Evolutionary conservation across 2,888 invertebrate genomes (phyloP).

Genomic region (Danaus chrysippus): DNA sequence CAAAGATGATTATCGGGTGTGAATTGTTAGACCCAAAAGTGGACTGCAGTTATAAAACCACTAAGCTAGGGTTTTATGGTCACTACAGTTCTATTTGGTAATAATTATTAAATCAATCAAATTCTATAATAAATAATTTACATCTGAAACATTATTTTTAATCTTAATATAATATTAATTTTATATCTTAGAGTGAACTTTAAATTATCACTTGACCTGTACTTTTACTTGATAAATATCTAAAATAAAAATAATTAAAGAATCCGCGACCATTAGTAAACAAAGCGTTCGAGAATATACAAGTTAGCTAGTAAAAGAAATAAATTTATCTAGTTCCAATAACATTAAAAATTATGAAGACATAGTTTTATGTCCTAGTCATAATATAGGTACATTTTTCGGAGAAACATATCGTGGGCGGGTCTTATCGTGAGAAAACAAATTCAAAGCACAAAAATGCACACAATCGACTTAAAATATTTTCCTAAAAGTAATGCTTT

Average conservation of each 20-base stretch:
- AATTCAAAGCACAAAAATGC: slow-evolving; percentile 54
- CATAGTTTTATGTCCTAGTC: slow-evolving; percentile 59
- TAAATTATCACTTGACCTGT: too few relatives aligned
- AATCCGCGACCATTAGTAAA: too few relatives aligned
- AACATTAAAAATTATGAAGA: slow-evolving; percentile 62
- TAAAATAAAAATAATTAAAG: too few relatives aligned
- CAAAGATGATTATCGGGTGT: slow-evolving; percentile 72
- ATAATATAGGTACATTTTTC: slow-evolving; percentile 66
- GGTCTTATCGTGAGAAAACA: slow-evolving; percentile 67
- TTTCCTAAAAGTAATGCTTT: not conserved
- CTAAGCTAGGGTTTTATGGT: slow-evolving; percentile 38
- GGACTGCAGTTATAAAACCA: slow-evolving; percentile 51
- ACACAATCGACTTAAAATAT: slow-evolving; percentile 37
- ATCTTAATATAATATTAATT: too few relatives aligned
- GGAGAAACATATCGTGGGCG: slow-evolving; percentile 60
- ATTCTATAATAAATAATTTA: not conserved
- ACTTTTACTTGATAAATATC: too few relatives aligned
- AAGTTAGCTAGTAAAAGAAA: slow-evolving; percentile 19
- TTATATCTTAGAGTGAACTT: too few relatives aligned
- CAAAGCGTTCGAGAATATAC: too few relatives aligned
- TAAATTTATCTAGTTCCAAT: slow-evolving; percentile 49
- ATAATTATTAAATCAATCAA: not conserved
- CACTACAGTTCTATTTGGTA: slow-evolving; percentile 22
- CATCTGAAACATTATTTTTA: too few relatives aligned
- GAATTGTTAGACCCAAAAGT: slow-evolving; percentile 62